Conservation (phyloP, 2,797 vertebrate species). For the Cottoperca gobio region DNA sequence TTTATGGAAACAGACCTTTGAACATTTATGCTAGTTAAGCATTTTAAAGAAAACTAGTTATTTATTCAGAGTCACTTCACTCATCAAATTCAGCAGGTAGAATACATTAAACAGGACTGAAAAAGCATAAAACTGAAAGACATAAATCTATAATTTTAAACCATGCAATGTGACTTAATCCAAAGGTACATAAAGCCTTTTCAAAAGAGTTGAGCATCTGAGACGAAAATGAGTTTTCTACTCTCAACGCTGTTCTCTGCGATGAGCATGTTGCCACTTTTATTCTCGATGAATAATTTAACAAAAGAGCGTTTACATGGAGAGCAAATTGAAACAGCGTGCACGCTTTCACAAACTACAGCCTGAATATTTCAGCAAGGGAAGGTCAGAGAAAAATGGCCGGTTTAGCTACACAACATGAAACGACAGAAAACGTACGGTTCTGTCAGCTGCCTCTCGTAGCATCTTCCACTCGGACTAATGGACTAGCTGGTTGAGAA, state of each 20-base stretch:
- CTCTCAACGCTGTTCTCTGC: constrained; percentile 48
- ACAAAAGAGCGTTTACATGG: constrained; percentile 67
- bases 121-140: neutral
- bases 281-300: constrained; percentile 79
- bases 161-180: constrained; percentile 17
- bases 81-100: constrained; percentile 8
- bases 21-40: constrained; percentile 1
- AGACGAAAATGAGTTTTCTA: constrained; percentile 57
- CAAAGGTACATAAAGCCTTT: constrained; percentile 36
- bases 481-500: constrained; percentile 57
- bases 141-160: neutral
- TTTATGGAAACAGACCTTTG: constrained; percentile 40
- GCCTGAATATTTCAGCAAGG: constrained; percentile 64
- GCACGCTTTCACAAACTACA: constrained; percentile 60
- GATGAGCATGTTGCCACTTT: constrained; percentile 72
- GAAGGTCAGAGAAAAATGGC: constrained; percentile 50
- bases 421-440: constrained; percentile 41
- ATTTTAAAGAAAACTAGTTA: constrained; percentile 16
- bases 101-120: constrained; percentile 1
- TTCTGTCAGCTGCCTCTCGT: constrained; percentile 44
- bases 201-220: constrained; percentile 52
- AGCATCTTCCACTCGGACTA: constrained; percentile 47
- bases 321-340: constrained; percentile 62
- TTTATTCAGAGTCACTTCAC: constrained; percentile 22
- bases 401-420: constrained; percentile 43